phyloP scores from a whole-genome alignment of 1,140 invertebrate genomes.

The Cherax quadricarinatus region DNA sequence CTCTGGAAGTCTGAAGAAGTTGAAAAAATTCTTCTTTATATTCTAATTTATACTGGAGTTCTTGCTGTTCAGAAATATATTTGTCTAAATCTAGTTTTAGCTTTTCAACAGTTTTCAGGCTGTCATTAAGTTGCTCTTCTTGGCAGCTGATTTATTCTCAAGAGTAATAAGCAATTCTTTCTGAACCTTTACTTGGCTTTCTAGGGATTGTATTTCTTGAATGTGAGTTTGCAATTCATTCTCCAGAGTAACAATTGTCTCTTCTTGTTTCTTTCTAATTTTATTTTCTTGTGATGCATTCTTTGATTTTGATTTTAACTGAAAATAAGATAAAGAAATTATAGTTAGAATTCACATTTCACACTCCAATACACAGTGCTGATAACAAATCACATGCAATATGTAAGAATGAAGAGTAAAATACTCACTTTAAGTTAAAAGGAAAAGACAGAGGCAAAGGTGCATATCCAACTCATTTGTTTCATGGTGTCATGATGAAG shows the following conservation, averaged over 20 bases:
- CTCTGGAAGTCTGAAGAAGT: neutral
- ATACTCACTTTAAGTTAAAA: too few species aligned
- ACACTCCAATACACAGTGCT: too few species aligned
- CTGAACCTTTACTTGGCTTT: neutral
- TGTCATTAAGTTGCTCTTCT: slow-evolving; percentile 7
- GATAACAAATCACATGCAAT: too few species aligned
- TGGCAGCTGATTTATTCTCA: neutral
- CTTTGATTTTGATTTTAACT: slow-evolving; percentile 14
- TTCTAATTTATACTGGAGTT: slow-evolving; percentile 5
- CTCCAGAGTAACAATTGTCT: neutral
- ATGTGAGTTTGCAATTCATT: neutral
- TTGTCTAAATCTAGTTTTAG: neutral
- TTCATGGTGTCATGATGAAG: too few species aligned
- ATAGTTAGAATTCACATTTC: too few species aligned
- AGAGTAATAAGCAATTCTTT: neutral
- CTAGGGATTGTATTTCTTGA: neutral
- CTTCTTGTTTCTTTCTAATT: neutral
- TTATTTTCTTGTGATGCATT: slow-evolving; percentile 3
- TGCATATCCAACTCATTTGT: too few species aligned
- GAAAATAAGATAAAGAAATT: neutral
- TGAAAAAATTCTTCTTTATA: neutral
- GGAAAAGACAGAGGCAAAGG: too few species aligned
- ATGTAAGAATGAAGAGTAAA: too few species aligned
- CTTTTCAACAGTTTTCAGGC: neutral
- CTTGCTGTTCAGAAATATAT: neutral